Base-by-base conservation (phyloP, 2,113 vertebrate species). In the Cochlearius cochlearius region DNA sequence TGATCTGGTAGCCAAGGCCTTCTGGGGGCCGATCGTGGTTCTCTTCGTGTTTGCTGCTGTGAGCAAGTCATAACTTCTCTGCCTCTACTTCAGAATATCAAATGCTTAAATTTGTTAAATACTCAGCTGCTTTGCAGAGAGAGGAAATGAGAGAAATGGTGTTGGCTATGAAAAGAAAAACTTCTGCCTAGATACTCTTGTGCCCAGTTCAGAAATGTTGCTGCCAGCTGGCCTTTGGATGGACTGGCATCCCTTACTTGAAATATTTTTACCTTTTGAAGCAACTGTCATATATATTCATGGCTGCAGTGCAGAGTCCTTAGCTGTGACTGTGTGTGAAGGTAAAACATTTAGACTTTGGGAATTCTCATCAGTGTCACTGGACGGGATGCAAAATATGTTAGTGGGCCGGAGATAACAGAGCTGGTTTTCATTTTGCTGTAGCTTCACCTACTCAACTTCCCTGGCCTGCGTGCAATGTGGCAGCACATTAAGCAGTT, bases 201-300 rank as follows among this genome's bases (percentile, higher is more conserved):
- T 52, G 77, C 25, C 43, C 38, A 15, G 56, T 49, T 82, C 52
- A 82, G 90, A 25, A 39, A 5, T 18, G 52, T 3, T 81, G 58
- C 86, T 73, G 39, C 4, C 20, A 27, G 19, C 29, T 68, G 66
- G 34, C 34, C 34, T 68, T 25, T 15, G 78, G 93, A 79, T 83
- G 95, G 95, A 77, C 25, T 0, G 23, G 83, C 71, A 75, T 92
- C 96, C 78, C 86, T 90, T 81, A 68, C 80, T 90, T 93, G 91
- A 91, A 68, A 53, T 71, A 26, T 88, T 95, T 95, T 49, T 83
- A 77, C 60, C 68, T 83, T 92, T 75, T 86, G 90, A 92, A 96
- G 94, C 86, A 92, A 3, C 59, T 79, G 0, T 47, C 10, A 8
- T 34, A 22, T 69, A 47, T 66, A 60, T 90, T 74, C 19, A 8